Evolutionary conservation across 2,797 vertebrate genomes (phyloP), one percentile per base, ranked within the genome.

Genomic region (Eulemur mongoz): DNA sequence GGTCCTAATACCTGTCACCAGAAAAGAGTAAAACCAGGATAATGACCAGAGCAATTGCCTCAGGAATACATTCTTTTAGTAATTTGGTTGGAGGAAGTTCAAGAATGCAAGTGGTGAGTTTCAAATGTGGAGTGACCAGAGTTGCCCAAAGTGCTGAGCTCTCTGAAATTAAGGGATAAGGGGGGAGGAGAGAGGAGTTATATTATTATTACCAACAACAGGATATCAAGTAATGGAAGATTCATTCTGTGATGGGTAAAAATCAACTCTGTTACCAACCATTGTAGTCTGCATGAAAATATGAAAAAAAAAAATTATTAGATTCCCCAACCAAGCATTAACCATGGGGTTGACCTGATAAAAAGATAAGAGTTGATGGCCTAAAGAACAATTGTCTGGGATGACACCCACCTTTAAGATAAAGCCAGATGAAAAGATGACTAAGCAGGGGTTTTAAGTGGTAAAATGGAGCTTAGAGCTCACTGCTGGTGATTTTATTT

Each of bases 1-100:
- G 70, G 91, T 95, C 10, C 6, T 89, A 97, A 93, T n/a, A 95
- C 69, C 94, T 93, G 27, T 94, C 96, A 73, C 57, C 65, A 82
- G 81, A 61, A 90, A 92, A 83, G 15, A 11, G 91, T 96, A 97
- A 96, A 98, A 97, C 45, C 81, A 15, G 45, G 97, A n/a, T 92
- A 93, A 92, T 83, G 0, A 0, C 72, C 52, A 89, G 7, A 97
- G 78, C 5, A 95, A 89, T 57, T 94, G 48, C 88, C 90, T 95
- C 48, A 96, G 92, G 88, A 97, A 84, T 14, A 78, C 50, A 94
- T 73, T 76, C n/a, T 96, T 94, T 96, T 35, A 90, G 61, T 94
- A 84, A 95, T 78, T 93, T 88, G 73, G 1, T 72, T 96, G 80
- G 75, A 92, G 38, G 88, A 79, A 76, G 80, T 92, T 38, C 0